phyloP scores from a whole-genome alignment of 2,888 invertebrate species.

The Thymelicus sylvestris region DNA sequence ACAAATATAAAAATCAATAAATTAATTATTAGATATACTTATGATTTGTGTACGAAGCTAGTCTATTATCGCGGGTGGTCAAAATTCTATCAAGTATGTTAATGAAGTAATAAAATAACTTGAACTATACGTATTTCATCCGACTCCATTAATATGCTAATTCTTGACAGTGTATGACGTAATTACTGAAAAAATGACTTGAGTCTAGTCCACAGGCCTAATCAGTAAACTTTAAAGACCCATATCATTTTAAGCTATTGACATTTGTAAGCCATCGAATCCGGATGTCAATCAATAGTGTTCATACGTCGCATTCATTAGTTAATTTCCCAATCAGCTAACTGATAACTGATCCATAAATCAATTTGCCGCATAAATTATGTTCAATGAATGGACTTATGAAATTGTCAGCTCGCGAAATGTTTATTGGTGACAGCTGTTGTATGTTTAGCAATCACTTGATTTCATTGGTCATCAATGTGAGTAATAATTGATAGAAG shows the following conservation, averaged over 20 bases:
- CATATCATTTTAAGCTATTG: conserved; percentile 19
- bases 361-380: conserved; percentile 31
- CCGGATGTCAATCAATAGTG: conserved; percentile 29
- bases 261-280: conserved; percentile 22
- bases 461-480: not conserved
- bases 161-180: too few species aligned
- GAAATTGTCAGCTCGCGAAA: conserved; percentile 31
- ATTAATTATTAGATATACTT: too few species aligned
- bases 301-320: conserved; percentile 34
- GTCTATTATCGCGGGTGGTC: too few species aligned
- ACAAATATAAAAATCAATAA: too few species aligned
- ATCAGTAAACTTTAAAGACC: conserved; percentile 17
- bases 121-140: too few species aligned
- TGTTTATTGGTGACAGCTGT: conserved; percentile 10
- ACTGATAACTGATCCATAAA: conserved; percentile 32
- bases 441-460: conserved; percentile 3
- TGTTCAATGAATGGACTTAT: conserved; percentile 22
- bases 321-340: conserved; percentile 36
- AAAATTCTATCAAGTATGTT: too few species aligned
- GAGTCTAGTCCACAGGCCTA: not conserved
- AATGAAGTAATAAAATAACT: too few species aligned
- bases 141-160: too few species aligned
- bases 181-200: too few species aligned
- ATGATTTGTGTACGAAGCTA: too few species aligned
- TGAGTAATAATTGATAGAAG: not conserved